Conservation (phyloP, 2,797 vertebrate genomes). For the Scarus forsteni region DNA sequence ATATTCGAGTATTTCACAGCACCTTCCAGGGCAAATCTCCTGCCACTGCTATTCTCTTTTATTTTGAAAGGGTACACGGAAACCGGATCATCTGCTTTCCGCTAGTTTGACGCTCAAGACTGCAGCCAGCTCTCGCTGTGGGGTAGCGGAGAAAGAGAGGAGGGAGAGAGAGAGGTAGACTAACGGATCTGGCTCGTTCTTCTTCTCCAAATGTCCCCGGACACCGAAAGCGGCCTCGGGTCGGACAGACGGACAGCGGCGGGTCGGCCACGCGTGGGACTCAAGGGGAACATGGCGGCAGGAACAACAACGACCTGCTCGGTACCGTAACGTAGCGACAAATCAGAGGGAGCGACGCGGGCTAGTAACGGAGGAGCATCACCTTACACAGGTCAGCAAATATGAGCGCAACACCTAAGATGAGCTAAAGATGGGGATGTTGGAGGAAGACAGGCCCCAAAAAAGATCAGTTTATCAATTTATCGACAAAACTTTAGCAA, state of each 20-base stretch:
- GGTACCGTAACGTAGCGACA: conserved; percentile 11
- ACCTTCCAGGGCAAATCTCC: too few relatives aligned
- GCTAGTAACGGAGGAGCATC: conserved; percentile 44
- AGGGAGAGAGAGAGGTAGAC: not conserved
- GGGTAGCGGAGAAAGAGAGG: not conserved
- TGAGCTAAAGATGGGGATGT: not conserved
- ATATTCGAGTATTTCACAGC: too few relatives aligned
- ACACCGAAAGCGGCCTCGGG: conserved; percentile 35
- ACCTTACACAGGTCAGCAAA: conserved; percentile 39
- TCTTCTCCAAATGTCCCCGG: conserved; percentile 43
- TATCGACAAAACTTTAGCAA: too few relatives aligned
- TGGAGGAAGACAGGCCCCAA: not conserved
- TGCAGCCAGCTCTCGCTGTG: not conserved
- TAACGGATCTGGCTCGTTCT: not conserved
- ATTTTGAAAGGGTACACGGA: conserved; percentile 29
- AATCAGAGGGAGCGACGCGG: not conserved
- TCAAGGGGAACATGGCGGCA: conserved; percentile 55
- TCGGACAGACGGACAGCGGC: conserved; percentile 24
- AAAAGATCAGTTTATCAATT: not conserved
- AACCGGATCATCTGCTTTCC: accelerated
- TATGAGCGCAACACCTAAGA: not conserved
- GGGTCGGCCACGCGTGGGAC: not conserved
- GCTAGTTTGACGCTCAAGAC: not conserved
- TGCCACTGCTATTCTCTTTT: not conserved
- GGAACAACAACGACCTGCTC: conserved; percentile 9